Evolutionary conservation across 1,140 invertebrate genomes (phyloP).

Genomic region (Venturia canescens): DNA sequence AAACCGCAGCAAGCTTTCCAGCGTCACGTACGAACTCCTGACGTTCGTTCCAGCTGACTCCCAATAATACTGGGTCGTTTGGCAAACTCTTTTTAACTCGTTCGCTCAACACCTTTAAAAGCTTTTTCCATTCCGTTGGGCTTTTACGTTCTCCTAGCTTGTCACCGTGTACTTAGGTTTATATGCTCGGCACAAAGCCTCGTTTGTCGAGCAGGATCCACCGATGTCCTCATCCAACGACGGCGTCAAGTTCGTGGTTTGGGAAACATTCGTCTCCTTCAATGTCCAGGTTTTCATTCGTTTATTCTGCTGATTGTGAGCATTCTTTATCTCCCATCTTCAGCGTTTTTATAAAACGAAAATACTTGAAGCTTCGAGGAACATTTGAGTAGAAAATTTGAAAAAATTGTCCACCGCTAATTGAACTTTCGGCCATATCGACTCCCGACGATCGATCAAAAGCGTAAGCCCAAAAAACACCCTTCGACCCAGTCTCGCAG

Average conservation of each 20-base stretch:
- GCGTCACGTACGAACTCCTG: conserved; percentile 27
- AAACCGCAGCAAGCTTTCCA: conserved; percentile 13
- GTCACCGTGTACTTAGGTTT: not conserved
- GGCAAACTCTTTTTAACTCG: not conserved
- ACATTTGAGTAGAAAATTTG: no score
- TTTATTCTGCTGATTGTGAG: not conserved
- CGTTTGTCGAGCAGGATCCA: not conserved
- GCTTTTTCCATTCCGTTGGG: not conserved
- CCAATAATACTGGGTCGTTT: not conserved
- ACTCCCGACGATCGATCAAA: not conserved
- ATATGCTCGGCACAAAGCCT: not conserved
- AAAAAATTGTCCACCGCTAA: not conserved
- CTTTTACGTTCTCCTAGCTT: not conserved
- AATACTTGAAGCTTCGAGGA: not conserved
- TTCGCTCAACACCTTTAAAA: not conserved
- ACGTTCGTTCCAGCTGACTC: not conserved
- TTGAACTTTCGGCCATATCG: no score
- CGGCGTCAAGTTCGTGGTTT: not conserved
- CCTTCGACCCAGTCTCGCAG: not conserved
- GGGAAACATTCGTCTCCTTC: not conserved
- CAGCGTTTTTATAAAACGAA: not conserved
- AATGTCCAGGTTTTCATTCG: not conserved
- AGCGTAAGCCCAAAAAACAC: not conserved
- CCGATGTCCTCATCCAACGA: not conserved
- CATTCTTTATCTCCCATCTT: no score